phyloP scores from a whole-genome alignment of 92 coral and sea anemone genomes.

The Pocillopora meandrina region DNA sequence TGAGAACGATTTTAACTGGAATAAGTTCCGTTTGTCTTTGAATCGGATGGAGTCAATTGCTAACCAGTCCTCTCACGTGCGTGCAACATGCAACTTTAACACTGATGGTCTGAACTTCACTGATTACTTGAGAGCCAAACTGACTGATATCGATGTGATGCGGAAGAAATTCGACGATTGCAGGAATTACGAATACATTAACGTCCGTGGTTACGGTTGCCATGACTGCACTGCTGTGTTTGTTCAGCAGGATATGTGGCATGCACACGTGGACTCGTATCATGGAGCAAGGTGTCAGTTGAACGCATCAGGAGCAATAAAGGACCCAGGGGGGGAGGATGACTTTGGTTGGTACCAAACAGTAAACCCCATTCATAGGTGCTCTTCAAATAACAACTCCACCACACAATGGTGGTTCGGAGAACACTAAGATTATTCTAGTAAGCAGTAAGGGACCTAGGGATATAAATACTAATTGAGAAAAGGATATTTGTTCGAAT shows the following conservation, averaged over 20 bases:
- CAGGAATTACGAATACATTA: constrained; percentile 37
- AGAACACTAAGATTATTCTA: no score
- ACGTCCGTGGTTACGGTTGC: constrained; percentile 45
- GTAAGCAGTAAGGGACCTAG: no score
- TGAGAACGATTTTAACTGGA: constrained; percentile 36
- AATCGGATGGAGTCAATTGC: constrained; percentile 26
- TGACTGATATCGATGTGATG: constrained; percentile 33
- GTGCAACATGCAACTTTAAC: constrained; percentile 60
- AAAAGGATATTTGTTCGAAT: no score
- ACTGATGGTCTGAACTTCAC: constrained; percentile 43
- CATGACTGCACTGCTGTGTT: constrained; percentile 36
- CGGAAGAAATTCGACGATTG: background rate
- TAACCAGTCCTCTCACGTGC: constrained; percentile 33
- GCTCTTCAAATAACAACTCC: constrained; percentile 12
- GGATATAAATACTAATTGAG: no score
- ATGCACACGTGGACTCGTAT: constrained; percentile 28
- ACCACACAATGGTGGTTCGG: constrained; percentile 68
- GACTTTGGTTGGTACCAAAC: constrained; percentile 37
- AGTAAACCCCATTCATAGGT: constrained; percentile 37
- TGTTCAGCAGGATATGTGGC: background rate
- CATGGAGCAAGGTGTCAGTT: background rate
- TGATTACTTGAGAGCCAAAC: constrained; percentile 44
- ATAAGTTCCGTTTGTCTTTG: constrained; percentile 44
- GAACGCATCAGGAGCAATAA: background rate
- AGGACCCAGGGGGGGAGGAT: constrained; percentile 5